Percentiles rank a stretch among this genome's conserved stretches.
Conservation (phyloP, 1,140 invertebrate genomes). For the Drosophila ogumai region DNA sequence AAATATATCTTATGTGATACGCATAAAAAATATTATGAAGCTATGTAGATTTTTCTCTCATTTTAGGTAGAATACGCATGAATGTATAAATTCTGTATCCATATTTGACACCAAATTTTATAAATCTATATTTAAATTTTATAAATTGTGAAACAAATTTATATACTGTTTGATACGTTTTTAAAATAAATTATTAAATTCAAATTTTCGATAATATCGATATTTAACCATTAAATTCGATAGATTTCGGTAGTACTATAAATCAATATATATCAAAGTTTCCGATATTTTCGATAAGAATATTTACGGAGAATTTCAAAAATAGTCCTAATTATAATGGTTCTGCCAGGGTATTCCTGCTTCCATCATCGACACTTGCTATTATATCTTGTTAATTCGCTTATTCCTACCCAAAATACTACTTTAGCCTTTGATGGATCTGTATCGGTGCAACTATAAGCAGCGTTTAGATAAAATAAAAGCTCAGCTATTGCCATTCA, state of each 20-base stretch:
- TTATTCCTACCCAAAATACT: slow-evolving; percentile 5
- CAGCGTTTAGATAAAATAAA: slow-evolving; percentile 37
- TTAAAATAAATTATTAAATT: too few species aligned
- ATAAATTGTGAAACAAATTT: too few species aligned
- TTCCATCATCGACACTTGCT: background rate
- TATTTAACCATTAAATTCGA: background rate
- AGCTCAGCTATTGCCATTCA: slow-evolving; percentile 52
- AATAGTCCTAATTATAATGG: too few species aligned
- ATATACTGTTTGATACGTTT: too few species aligned
- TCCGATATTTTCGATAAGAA: background rate
- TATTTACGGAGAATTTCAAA: background rate
- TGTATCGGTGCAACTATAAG: slow-evolving; percentile 35
- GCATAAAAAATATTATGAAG: too few species aligned
- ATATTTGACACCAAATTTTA: too few species aligned
- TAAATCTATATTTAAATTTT: too few species aligned
- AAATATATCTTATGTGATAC: too few species aligned
- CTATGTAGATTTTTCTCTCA: too few species aligned
- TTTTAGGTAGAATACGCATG: too few species aligned
- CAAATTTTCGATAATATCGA: too few species aligned
- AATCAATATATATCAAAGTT: background rate
- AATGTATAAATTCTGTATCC: background rate
- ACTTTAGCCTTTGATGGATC: slow-evolving; percentile 42
- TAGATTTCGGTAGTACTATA: background rate
- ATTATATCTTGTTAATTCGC: slow-evolving; percentile 1
- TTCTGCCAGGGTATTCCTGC: background rate